Evolutionary conservation across 2,113 vertebrate genomes (phyloP).

Genomic region (Nesogale talazaci): DNA sequence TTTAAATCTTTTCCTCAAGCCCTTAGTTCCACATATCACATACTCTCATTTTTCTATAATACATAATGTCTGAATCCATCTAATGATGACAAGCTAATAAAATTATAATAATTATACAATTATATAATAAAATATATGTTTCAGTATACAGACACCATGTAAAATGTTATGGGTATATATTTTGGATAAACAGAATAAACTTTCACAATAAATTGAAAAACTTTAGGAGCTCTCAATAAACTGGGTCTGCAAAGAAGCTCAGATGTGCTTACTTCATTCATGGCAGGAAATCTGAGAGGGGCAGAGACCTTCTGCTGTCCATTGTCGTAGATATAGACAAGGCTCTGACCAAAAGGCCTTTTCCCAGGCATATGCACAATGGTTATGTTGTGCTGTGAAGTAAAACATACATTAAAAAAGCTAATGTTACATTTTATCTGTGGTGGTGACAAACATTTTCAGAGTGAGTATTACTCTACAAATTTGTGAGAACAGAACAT

Average conservation of each 20-base stretch:
- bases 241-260: neutral
- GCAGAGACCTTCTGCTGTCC: constrained; percentile 97
- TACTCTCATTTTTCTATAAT: constrained; percentile 26
- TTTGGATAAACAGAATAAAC: constrained; percentile 43
- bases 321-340: constrained; percentile 96
- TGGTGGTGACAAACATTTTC: constrained; percentile 26
- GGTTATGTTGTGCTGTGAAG: constrained; percentile 93
- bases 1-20: neutral
- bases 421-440: constrained; percentile 35
- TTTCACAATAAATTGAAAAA: neutral
- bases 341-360: constrained; percentile 97
- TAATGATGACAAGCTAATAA: constrained; percentile 39
- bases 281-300: constrained; percentile 94
- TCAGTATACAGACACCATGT: neutral
- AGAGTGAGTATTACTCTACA: constrained; percentile 49
- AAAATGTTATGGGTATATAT: constrained; percentile 9
- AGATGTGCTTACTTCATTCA: constrained; percentile 93
- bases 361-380: constrained; percentile 97
- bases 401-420: constrained; percentile 68
- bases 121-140: neutral
- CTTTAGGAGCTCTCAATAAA: constrained; percentile 29
- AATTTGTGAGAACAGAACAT: constrained; percentile 33
- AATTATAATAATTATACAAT: too few relatives aligned
- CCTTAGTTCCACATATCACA: constrained; percentile 35
- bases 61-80: neutral